phyloP scores from a whole-genome alignment of 2,888 invertebrate genomes.

The Villa cingulata region DNA sequence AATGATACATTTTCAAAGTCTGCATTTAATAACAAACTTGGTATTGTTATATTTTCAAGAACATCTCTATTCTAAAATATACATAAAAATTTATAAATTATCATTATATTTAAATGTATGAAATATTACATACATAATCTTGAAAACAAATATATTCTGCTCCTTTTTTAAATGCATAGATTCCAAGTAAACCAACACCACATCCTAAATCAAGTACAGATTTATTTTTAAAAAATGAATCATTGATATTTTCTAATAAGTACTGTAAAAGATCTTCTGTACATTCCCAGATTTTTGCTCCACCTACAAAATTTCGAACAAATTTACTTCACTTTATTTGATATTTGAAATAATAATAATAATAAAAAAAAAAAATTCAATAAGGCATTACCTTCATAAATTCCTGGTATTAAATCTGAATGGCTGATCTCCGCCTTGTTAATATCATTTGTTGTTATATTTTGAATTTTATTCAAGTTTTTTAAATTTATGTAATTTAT shows the following conservation, averaged over 20 bases:
- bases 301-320: slow-evolving; percentile 53
- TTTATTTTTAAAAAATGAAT: slow-evolving; percentile 36
- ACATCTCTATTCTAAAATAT: slow-evolving; percentile 68
- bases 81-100: not conserved
- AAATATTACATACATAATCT: slow-evolving; percentile 67
- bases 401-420: slow-evolving; percentile 59
- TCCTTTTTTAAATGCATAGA: slow-evolving; percentile 54
- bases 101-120: slow-evolving; percentile 3
- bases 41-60: slow-evolving; percentile 62
- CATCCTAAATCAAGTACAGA: slow-evolving; percentile 80
- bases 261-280: slow-evolving; percentile 65
- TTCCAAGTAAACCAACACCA: slow-evolving; percentile 81
- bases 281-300: slow-evolving; percentile 93
- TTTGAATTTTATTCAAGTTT: not conserved
- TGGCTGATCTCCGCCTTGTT: slow-evolving; percentile 44
- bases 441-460: slow-evolving; percentile 24
- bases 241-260: slow-evolving; percentile 37
- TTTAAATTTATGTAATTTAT: not conserved
- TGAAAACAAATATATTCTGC: slow-evolving; percentile 67
- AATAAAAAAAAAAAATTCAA: no score
- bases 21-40: slow-evolving; percentile 57
- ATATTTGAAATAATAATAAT: not conserved
- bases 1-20: not conserved
- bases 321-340: not conserved
- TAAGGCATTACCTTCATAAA: slow-evolving; percentile 56